Percentiles rank a stretch among this genome's conserved stretches.
These are phyloP conservation scores for Hystrix brachyura DNA, from an alignment of 2,113 vertebrate genomes.

Conservation along the genomic window DNA sequence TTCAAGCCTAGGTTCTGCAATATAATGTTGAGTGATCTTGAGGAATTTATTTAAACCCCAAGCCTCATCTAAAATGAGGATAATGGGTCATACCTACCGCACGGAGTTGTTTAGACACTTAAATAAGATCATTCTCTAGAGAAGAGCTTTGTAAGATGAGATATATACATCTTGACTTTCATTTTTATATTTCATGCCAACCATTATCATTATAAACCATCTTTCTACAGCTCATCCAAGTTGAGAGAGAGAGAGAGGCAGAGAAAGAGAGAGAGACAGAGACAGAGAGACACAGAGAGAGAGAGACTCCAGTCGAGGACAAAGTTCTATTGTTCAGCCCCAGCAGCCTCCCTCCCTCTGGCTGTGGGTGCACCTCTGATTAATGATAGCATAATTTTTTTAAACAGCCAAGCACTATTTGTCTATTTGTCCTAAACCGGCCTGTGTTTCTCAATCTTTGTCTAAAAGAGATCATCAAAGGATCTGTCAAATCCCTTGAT, in stretches of 20 bases:
- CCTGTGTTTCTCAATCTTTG: background rate
- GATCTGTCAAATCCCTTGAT: slow-evolving; percentile 12
- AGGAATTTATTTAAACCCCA: background rate
- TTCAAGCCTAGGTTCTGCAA: background rate
- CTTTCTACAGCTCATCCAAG: background rate
- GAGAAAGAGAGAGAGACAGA: background rate
- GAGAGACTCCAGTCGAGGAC: background rate
- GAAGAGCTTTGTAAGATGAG: background rate
- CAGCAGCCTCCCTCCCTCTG: slow-evolving; percentile 4
- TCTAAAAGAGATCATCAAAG: slow-evolving; percentile 43
- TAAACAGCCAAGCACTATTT: background rate
- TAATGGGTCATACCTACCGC: background rate
- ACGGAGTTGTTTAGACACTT: background rate
- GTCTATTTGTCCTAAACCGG: slow-evolving; percentile 42
- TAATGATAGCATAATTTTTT: slow-evolving; percentile 44
- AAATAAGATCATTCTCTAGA: background rate
- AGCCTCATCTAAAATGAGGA: slow-evolving; percentile 24
- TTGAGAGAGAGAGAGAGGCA: background rate
- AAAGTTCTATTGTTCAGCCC: slow-evolving; percentile 42
- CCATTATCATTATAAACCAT: background rate
- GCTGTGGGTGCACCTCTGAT: slow-evolving; percentile 27
- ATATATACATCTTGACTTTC: background rate
- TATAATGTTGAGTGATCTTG: background rate
- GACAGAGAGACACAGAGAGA: background rate
- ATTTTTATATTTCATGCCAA: background rate